These are phyloP conservation scores for Drosophila orosa DNA, from an alignment of 1,140 invertebrate species.

Conservation along the genomic window DNA sequence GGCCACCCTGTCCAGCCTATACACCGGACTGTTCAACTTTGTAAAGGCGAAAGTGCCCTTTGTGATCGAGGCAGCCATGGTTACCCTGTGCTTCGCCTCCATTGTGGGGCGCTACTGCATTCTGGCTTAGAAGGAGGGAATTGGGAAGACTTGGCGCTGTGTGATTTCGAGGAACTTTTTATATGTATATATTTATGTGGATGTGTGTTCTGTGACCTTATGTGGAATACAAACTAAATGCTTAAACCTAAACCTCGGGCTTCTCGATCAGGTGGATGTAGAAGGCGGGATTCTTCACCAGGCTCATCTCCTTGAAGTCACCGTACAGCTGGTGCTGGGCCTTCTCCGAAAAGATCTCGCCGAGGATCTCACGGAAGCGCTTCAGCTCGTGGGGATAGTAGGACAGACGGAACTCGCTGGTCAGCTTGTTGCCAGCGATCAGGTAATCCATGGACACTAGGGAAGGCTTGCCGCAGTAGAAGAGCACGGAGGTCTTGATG, in stretches of 20 bases:
- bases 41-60: slow-evolving; percentile 70
- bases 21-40: slow-evolving; percentile 62
- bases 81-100: slow-evolving; percentile 65
- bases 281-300: slow-evolving; percentile 89
- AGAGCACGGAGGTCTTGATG: slow-evolving; percentile 92
- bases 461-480: slow-evolving; percentile 89
- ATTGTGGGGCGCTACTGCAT: slow-evolving; percentile 67
- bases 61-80: slow-evolving; percentile 72
- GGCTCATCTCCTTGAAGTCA: slow-evolving; percentile 90
- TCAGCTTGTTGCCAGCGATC: slow-evolving; percentile 86
- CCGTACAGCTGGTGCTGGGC: slow-evolving; percentile 90
- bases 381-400: slow-evolving; percentile 93
- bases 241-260: slow-evolving; percentile 56
- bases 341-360: slow-evolving; percentile 88
- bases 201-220: slow-evolving; percentile 39
- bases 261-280: slow-evolving; percentile 94
- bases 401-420: slow-evolving; percentile 92
- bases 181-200: slow-evolving; percentile 44
- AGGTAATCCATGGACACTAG: slow-evolving; percentile 92
- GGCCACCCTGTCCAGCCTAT: slow-evolving; percentile 51
- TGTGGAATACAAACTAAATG: slow-evolving; percentile 49
- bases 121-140: slow-evolving; percentile 26
- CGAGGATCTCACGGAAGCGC: slow-evolving; percentile 89
- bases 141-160: slow-evolving; percentile 21
- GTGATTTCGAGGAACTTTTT: slow-evolving; percentile 43